Base-by-base conservation (phyloP, 2,797 vertebrate species). In the Typhlichthys eigenmanni region DNA sequence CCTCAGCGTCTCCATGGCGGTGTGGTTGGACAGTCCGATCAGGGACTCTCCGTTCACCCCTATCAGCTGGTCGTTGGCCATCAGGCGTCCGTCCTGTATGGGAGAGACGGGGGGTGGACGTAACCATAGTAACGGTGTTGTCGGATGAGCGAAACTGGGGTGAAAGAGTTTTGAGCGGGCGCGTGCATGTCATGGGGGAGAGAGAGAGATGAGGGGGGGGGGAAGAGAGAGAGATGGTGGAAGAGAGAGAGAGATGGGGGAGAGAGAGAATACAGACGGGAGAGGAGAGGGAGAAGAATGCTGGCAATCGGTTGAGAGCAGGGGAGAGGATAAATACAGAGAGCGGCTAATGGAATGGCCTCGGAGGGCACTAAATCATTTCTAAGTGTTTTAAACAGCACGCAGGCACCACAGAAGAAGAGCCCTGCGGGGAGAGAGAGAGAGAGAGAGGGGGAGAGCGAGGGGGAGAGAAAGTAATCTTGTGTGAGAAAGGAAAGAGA, bases 1-100 rank as follows among this genome's bases (percentile, higher is more conserved):
- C 0, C 95, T 83, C 55, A 99, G 92, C 0, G 95, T 95, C 78
- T 98, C 96, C 97, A 98, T 98, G 58, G 96, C 95, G 5, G 94
- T 90, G 0, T 96, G 94, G 85, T 98, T 99, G 51, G 95, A 95
- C 83, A 91, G 95, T 29, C 94, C 94, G 1, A 95, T 64, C 58
- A 99, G 91, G 0, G 94, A 92, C 76, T 98, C 96, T 0, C 95
- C 94, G 5, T 98, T 98, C 0, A 98, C 94, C 0, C 95, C 95
- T 0, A 98, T 89, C 76, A 98, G 82, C 81, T 98, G 97, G 84
- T 99, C 96, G 13, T 98, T 98, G 0, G 93, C 76, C 4, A 74
- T 85, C 62, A 98, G 63, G 0, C 96, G 94, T 0, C 96, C 94
- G 11, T 99, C 97, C 97, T 99, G 84, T 14, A 4, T 49, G 45